Evolutionary conservation across 2,113 vertebrate species (phyloP), one percentile per base, ranked within the genome.

Genomic region (Lanius collurio): DNA sequence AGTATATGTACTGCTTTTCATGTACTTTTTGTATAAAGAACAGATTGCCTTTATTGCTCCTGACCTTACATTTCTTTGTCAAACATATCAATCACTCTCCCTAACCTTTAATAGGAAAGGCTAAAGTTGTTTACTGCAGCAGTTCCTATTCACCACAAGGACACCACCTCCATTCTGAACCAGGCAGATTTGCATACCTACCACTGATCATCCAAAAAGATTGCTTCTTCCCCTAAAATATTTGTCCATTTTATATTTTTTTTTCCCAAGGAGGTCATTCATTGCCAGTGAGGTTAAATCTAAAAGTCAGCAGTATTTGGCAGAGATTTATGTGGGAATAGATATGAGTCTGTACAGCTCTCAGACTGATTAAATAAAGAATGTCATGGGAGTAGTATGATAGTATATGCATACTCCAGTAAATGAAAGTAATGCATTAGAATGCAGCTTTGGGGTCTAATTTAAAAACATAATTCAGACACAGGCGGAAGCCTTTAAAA

Each of bases 391-490:
- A 97, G 90, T 83, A 81, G 80, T 90, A 76, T n/a, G 94, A 94
- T 83, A 80, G 62, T 77, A 87, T 82, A 86, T 86, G 96, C 94
- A 91, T 71, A 70, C 94, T 93, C 93, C 89, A 95, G 91, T 86
- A 96, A 97, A 97, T 91, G 96, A 96, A 97, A 97, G 82, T 93
- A 90, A 89, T 97, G 95, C 96, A 96, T 97, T 96, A 96, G 96
- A 97, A 96, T 78, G 89, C 95, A 92, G 97, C 97, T 97, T 97
- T 83, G 95, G 95, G 97, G 97, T 95, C 96, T 97, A 93, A 96
- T 98, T 98, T 97, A 95, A 95, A 98, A 97, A 96, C 86, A 91
- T 95, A 96, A 97, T 96, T 95, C 94, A 97, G 92, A 93, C 87
- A 79, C 67, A 74, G 93, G 95, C 96, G 96, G 97, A 97, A 97